Evolutionary conservation across 2,888 invertebrate genomes (phyloP).

Genomic region (Euzetes globulus): DNA sequence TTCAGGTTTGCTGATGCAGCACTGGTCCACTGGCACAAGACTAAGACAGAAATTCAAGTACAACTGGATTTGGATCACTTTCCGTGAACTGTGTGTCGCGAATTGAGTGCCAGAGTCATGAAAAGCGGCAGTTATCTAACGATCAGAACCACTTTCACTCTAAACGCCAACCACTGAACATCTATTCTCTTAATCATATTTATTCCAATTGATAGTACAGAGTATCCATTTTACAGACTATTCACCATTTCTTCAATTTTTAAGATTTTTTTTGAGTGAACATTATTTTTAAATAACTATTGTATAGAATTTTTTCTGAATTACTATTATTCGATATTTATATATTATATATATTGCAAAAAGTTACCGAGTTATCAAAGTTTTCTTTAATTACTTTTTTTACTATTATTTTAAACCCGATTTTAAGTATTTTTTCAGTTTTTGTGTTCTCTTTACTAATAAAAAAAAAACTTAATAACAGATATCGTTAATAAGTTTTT

Average conservation of each 20-base stretch:
- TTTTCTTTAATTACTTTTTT: too few relatives aligned
- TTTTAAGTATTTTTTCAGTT: too few relatives aligned
- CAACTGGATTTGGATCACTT: constrained; percentile 28
- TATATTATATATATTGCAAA: too few relatives aligned
- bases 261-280: not conserved
- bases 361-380: too few relatives aligned
- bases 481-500: not conserved
- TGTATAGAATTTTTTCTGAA: too few relatives aligned
- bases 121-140: constrained; percentile 21
- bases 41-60: constrained; percentile 5
- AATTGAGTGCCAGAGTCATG: not conserved
- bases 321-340: too few relatives aligned
- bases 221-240: too few relatives aligned
- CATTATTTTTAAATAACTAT: not conserved
- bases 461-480: too few relatives aligned
- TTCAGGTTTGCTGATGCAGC: not conserved
- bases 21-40: not conserved
- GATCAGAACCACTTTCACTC: constrained; percentile 25
- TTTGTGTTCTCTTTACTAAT: too few relatives aligned
- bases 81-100: not conserved
- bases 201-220: not conserved
- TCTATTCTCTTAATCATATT: not conserved
- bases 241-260: too few relatives aligned
- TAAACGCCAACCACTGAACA: not conserved
- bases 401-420: too few relatives aligned